These are phyloP conservation scores for Gonatopus flavifemur DNA, from an alignment of 1,140 invertebrate genomes.

Conservation along the genomic window DNA sequence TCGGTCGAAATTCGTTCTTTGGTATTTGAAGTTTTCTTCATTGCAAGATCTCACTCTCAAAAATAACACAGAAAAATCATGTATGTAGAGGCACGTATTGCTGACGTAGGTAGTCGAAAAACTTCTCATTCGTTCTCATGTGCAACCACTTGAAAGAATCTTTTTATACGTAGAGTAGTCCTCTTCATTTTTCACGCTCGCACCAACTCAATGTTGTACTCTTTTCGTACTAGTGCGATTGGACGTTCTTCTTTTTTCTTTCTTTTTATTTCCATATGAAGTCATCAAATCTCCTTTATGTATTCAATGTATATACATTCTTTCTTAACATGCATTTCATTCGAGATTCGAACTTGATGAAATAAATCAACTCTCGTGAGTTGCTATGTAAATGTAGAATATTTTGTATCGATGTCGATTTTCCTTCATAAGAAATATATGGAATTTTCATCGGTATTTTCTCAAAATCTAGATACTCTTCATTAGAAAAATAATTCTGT, in stretches of 20 bases:
- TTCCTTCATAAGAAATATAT: too few species aligned
- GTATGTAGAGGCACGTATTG: too few species aligned
- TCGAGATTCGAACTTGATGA: background rate
- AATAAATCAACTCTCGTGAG: background rate
- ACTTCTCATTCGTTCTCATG: constrained; percentile 21
- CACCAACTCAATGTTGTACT: background rate
- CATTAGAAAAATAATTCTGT: too few species aligned
- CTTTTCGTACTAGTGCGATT: constrained; percentile 5
- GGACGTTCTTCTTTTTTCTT: background rate
- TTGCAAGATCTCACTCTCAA: constrained; percentile 23
- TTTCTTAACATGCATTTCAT: background rate
- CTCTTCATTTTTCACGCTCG: constrained; percentile 31
- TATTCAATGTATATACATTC: constrained; percentile 16
- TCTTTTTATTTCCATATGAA: background rate
- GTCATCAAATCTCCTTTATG: too few species aligned
- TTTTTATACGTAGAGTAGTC: constrained; percentile 15
- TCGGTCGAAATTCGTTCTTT: constrained; percentile 4
- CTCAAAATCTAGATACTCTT: too few species aligned
- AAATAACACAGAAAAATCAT: constrained; percentile 18
- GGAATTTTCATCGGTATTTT: too few species aligned
- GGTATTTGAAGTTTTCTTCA: constrained; percentile 11
- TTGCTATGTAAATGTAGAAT: background rate
- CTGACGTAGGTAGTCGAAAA: constrained; percentile 24
- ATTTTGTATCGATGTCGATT: too few species aligned
- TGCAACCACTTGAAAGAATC: constrained; percentile 40